A percentile compares a stretch with the other conserved stretches of the same genome.
phyloP scores from a whole-genome alignment of 2,113 vertebrate species.

The Silurus glanis region DNA sequence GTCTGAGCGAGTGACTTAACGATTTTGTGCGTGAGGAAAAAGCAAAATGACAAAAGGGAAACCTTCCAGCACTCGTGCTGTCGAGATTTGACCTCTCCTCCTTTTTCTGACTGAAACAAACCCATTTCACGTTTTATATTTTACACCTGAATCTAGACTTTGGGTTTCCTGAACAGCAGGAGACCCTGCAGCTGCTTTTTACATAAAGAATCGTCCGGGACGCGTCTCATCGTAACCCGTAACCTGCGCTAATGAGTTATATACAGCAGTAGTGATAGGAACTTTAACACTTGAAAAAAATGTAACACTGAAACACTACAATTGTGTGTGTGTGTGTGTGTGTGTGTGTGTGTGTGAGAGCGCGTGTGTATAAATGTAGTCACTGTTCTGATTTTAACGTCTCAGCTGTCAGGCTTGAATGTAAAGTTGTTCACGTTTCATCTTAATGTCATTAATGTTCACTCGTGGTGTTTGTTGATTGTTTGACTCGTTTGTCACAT shows the following conservation, averaged over 20 bases:
- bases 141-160: neutral
- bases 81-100: neutral
- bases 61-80: neutral
- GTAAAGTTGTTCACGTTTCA: slow-evolving; percentile 18
- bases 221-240: neutral
- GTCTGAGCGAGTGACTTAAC: too few species aligned
- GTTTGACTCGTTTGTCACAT: neutral
- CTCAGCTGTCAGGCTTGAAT: neutral
- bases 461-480: neutral
- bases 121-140: neutral
- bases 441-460: neutral
- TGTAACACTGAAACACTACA: slow-evolving; percentile 7
- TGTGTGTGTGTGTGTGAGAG: too few species aligned
- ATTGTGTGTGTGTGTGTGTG: neutral
- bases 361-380: neutral
- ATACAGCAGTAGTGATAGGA: neutral
- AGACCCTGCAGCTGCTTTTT: neutral
- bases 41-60: neutral
- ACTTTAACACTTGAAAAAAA: neutral
- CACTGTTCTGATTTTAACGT: neutral
- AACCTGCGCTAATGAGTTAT: neutral
- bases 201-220: neutral
- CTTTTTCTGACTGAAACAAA: neutral
- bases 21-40: too few species aligned
- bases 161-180: neutral